These are phyloP conservation scores for Stomatorhinus walkeri DNA, from an alignment of 2,797 vertebrate genomes.

Conservation along the genomic window DNA sequence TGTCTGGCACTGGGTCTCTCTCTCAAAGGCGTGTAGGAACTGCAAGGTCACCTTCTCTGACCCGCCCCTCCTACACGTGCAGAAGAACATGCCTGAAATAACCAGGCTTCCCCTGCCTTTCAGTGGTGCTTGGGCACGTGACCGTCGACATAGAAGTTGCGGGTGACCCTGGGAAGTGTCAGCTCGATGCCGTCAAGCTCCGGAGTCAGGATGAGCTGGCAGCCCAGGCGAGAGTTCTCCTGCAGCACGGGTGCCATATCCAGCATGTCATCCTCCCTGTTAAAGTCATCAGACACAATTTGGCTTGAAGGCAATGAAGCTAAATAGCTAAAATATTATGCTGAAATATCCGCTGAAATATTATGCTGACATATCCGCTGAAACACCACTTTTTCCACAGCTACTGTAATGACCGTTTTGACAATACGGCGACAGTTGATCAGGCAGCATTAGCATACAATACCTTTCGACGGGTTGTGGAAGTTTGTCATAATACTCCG, in stretches of 20 bases:
- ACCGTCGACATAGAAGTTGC: slow-evolving; percentile 90
- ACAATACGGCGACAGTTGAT: background rate
- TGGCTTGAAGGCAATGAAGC: background rate
- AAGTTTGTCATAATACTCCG: slow-evolving; percentile 60
- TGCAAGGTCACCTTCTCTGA: background rate
- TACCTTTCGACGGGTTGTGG: slow-evolving; percentile 74
- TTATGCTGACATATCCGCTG: background rate
- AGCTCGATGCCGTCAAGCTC: slow-evolving; percentile 78
- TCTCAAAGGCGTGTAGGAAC: background rate
- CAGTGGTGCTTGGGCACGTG: slow-evolving; percentile 84
- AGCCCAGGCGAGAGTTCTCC: slow-evolving; percentile 82
- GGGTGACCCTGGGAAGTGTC: slow-evolving; percentile 78
- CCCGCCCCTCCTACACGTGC: background rate
- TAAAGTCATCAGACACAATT: background rate
- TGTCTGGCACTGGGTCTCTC: background rate
- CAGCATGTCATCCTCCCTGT: slow-evolving; percentile 87
- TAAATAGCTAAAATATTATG: background rate
- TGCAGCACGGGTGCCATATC: slow-evolving; percentile 85
- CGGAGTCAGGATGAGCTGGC: slow-evolving; percentile 72
- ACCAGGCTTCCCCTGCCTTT: slow-evolving; percentile 31
- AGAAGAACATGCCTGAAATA: background rate
- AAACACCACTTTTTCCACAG: background rate
- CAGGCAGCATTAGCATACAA: background rate
- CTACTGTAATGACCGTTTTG: background rate
- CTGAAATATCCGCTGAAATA: background rate